Conservation (phyloP, 2,797 vertebrate species). For the Eospalax fontanierii region DNA sequence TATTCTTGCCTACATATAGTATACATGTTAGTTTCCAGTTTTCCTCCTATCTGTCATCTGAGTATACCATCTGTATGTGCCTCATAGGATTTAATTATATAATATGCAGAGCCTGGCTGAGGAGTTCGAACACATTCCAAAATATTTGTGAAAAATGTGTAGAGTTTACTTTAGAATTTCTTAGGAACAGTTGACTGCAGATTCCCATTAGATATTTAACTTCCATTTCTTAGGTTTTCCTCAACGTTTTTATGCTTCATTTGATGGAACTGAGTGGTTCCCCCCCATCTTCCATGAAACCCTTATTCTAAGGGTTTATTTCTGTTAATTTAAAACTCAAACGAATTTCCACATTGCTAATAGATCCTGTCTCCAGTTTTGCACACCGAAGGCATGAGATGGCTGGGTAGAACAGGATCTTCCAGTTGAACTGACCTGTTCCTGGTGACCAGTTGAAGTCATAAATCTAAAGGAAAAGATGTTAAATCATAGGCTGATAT, state of each 20-base stretch:
- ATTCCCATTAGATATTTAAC: background rate
- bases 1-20: background rate
- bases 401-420: background rate
- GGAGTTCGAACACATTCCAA: slow-evolving; percentile 4
- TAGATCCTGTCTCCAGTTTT: background rate
- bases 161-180: slow-evolving; percentile 46
- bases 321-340: background rate
- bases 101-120: background rate
- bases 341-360: background rate
- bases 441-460: background rate
- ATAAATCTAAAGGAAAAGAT: background rate
- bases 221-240: background rate
- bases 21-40: background rate
- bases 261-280: background rate
- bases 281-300: background rate
- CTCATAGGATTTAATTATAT: slow-evolving; percentile 5
- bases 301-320: slow-evolving; percentile 45
- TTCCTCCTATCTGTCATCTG: background rate
- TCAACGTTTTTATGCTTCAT: background rate
- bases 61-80: background rate
- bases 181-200: background rate
- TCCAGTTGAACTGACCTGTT: background rate
- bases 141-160: background rate
- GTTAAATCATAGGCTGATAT: background rate
- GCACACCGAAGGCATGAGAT: background rate